Evolutionary conservation across 2,797 vertebrate genomes (phyloP).

Genomic region (Sebastes paucispinis): DNA sequence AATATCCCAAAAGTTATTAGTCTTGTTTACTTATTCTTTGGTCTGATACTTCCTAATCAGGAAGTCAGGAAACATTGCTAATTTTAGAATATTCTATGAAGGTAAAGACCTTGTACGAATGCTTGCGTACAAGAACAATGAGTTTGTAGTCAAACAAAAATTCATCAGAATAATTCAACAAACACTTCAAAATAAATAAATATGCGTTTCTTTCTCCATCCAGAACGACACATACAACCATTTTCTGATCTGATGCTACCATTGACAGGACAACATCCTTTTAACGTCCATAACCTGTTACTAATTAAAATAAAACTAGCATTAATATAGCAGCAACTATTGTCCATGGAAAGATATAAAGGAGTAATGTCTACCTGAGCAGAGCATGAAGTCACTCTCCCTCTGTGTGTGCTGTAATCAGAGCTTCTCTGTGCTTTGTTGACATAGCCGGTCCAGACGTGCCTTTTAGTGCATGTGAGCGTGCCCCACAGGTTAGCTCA

Average conservation of each 20-base stretch:
- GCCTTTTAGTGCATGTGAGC: no score
- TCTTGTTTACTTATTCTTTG: background rate
- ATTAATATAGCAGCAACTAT: no score
- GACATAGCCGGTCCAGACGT: no score
- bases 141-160: background rate
- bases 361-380: no score
- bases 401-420: no score
- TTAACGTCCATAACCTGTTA: background rate
- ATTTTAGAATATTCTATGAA: background rate
- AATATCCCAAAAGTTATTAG: background rate
- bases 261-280: background rate
- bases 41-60: background rate
- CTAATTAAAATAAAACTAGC: no score
- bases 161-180: background rate
- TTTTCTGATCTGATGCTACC: background rate
- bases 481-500: no score
- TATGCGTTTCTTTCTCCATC: rapidly evolving
- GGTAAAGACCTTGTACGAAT: background rate
- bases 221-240: background rate
- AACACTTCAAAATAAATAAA: background rate
- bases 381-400: no score
- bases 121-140: background rate
- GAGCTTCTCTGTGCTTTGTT: no score
- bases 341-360: rapidly evolving
- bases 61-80: background rate